Conservation (phyloP, 2,797 vertebrate genomes). For the Eurystomus glaucurus region DNA sequence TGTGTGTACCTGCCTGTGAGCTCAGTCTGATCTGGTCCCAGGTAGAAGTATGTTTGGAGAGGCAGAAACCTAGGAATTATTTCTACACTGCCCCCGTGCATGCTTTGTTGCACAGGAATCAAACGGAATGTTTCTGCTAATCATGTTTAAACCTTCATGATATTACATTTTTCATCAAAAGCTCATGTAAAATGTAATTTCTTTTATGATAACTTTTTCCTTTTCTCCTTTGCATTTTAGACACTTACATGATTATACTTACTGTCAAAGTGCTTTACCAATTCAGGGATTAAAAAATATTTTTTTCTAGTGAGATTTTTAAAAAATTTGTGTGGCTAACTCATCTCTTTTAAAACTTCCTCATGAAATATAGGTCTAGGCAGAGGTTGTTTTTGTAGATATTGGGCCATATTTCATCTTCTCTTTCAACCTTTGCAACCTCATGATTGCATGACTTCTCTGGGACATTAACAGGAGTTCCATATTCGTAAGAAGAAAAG, state of each 20-base stretch:
- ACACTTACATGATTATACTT: not conserved
- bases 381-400: not conserved
- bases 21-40: not conserved
- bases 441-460: not conserved
- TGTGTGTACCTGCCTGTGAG: not conserved
- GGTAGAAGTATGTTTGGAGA: not conserved
- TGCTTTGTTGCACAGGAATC: not conserved
- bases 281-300: not conserved
- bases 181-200: not conserved
- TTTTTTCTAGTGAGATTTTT: not conserved
- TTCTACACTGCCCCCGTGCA: rapidly evolving
- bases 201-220: not conserved
- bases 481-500: conserved; percentile 37
- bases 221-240: not conserved
- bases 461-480: not conserved
- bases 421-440: not conserved
- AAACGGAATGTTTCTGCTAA: not conserved
- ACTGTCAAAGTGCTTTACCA: not conserved
- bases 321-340: not conserved
- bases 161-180: not conserved
- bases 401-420: not conserved
- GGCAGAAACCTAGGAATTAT: not conserved
- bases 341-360: not conserved
- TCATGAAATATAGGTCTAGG: not conserved
- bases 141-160: not conserved